Conservation (phyloP, 2,888 invertebrate species). For the Drosophila paramelanica region DNA sequence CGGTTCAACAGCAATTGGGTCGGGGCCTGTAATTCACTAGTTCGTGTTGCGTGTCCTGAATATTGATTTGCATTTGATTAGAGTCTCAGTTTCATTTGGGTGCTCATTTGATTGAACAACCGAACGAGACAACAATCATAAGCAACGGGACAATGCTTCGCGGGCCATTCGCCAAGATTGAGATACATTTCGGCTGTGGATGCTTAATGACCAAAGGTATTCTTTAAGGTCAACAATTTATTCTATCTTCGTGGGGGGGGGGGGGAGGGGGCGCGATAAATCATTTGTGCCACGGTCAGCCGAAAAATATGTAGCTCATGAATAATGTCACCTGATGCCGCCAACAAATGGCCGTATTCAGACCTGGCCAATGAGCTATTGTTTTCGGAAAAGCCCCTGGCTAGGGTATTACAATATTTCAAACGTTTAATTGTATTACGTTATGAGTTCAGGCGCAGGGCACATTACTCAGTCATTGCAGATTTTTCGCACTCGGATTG, state of each 20-base stretch:
- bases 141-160: not conserved
- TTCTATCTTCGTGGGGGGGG: no score
- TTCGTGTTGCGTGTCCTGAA: constrained; percentile 59
- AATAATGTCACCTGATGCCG: constrained; percentile 57
- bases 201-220: not conserved
- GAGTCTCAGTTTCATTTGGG: constrained; percentile 27
- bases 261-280: no score
- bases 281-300: constrained; percentile 23
- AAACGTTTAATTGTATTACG: constrained; percentile 7
- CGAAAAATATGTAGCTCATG: constrained; percentile 25
- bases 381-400: constrained; percentile 13
- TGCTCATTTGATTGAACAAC: constrained; percentile 30
- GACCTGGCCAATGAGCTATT: constrained; percentile 30
- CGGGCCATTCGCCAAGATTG: not conserved
- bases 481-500: not conserved
- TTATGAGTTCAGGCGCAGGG: not conserved
- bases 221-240: constrained; percentile 10
- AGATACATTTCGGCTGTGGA: not conserved
- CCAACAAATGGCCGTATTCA: constrained; percentile 49
- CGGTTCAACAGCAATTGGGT: not conserved
- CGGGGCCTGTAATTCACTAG: constrained; percentile 9
- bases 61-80: constrained; percentile 70
- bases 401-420: constrained; percentile 11
- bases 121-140: not conserved
- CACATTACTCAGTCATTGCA: constrained; percentile 15